These are phyloP conservation scores for Agelas oroides DNA, from an alignment of 37 sponge, comb jelly and placozoan genomes.

Conservation along the genomic window DNA sequence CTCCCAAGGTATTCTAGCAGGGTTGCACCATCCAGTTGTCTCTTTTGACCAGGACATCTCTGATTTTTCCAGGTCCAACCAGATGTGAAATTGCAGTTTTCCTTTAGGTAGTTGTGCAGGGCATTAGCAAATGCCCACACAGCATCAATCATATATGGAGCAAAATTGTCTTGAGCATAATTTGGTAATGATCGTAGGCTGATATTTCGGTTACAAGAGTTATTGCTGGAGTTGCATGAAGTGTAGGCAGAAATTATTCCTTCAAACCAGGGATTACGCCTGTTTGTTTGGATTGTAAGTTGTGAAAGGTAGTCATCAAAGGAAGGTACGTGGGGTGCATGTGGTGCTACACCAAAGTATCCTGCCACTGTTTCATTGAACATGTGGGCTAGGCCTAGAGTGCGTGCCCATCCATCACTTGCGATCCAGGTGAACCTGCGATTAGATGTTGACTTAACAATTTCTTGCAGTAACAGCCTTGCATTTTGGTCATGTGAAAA, in stretches of 20 bases:
- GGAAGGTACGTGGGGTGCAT: neutral
- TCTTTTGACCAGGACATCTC: slow-evolving; percentile 30
- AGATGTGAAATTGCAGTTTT: slow-evolving; percentile 44
- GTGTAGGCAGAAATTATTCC: slow-evolving; percentile 27
- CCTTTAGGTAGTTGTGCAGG: slow-evolving; percentile 46
- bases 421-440: slow-evolving; percentile 68
- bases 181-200: neutral
- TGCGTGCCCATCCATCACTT: slow-evolving; percentile 75
- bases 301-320: slow-evolving; percentile 61
- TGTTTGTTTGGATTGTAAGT: slow-evolving; percentile 43
- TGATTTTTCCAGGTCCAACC: slow-evolving; percentile 2
- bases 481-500: slow-evolving; percentile 6
- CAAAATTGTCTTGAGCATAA: slow-evolving; percentile 46
- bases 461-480: neutral
- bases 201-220: neutral
- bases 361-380: slow-evolving; percentile 48
- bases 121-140: slow-evolving; percentile 73
- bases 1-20: slow-evolving; percentile 30
- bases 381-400: neutral
- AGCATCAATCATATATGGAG: slow-evolving; percentile 73
- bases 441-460: neutral
- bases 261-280: slow-evolving; percentile 57
- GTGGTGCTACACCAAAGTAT: slow-evolving; percentile 53
- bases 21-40: slow-evolving; percentile 4
- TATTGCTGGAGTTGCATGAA: neutral